phyloP scores from a whole-genome alignment of 1,140 invertebrate species.

The Drosophila bifasciata region DNA sequence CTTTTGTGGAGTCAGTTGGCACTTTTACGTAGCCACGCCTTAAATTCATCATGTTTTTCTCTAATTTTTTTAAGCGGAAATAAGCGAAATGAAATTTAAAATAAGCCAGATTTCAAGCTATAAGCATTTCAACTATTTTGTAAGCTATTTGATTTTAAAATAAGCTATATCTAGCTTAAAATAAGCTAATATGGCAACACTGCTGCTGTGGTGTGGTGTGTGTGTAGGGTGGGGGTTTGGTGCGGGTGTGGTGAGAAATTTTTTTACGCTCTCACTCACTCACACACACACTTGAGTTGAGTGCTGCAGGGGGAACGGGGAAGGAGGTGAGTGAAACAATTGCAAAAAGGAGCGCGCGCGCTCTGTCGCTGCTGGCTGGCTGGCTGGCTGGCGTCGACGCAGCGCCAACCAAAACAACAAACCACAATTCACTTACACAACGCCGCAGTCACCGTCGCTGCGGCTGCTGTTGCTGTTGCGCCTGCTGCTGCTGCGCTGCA shows the following conservation, averaged over 20 bases:
- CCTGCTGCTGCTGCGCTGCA: conserved; percentile 15
- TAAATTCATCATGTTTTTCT: too few relatives aligned
- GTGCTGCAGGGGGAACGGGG: not conserved
- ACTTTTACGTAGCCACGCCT: too few relatives aligned
- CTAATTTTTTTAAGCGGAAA: too few relatives aligned
- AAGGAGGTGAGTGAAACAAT: conserved; percentile 2
- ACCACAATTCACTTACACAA: conserved; percentile 83
- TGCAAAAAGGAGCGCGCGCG: not conserved
- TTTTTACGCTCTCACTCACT: conserved; percentile 38
- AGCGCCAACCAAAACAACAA: conserved; percentile 82
- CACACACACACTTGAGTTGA: conserved; percentile 3
- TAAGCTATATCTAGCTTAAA: too few relatives aligned
- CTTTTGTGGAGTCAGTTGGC: too few relatives aligned
- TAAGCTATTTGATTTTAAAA: too few relatives aligned
- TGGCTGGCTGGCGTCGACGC: conserved; percentile 9
- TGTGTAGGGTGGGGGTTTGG: not conserved
- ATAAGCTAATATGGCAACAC: too few relatives aligned
- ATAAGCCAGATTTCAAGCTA: too few relatives aligned
- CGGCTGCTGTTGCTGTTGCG: conserved; percentile 15
- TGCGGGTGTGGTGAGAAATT: conserved; percentile 52
- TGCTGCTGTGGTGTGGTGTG: too few relatives aligned
- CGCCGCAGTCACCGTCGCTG: conserved; percentile 29
- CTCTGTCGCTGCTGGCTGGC: conserved; percentile 17
- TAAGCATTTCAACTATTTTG: too few relatives aligned
- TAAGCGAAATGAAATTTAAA: too few relatives aligned